Evolutionary conservation across 2,797 vertebrate genomes (phyloP), one percentile per base, ranked within the genome.

Genomic region (Taenioides sp.): DNA sequence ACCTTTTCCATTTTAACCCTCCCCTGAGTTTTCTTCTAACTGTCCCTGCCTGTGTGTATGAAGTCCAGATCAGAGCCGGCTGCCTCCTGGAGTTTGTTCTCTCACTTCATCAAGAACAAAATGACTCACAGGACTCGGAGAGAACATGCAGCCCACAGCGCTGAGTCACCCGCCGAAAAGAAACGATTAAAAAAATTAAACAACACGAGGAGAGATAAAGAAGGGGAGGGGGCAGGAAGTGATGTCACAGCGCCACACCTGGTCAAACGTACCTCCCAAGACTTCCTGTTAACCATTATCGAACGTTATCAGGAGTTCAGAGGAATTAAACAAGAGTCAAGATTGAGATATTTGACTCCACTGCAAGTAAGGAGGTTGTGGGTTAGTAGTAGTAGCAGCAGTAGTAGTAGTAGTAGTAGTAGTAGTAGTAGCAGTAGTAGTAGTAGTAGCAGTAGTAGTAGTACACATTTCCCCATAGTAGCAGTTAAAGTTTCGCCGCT

Each of bases 101-200:
- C 65, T 66, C 65, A n/a, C 65, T 52, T 49, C 3, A 17, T 31
- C 25, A 14, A 54, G 65, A 66, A 66, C 65, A 66, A 31, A 52
- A 31, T 66, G 65, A 28, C 25, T 66, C 25, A 20, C 50, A 17
- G 43, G 27, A 31, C 6, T 66, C 64, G 18, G 23, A 28, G 43
- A 9, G 43, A 65, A 73, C 64, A 67, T 4, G 47, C 22, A 75
- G 1, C 17, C 75, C 40, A 66, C n/a, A 59, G 27, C 0, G 23
- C 77, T 79, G 72, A 86, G 65, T 83, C 79, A 80, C n/a, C 3
- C 31, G 40, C 16, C 37, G 62, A 60, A 72, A 73, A 75, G 70
- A 80, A 82, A 76, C 4, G 14, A 16, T 11, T 4, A 54, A 67
- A 28, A 31, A 14, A 9, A 52, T 27, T 1, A 6, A 27, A 4